Conservation (phyloP, 2,113 vertebrate genomes). For the Nycticorax nycticorax region DNA sequence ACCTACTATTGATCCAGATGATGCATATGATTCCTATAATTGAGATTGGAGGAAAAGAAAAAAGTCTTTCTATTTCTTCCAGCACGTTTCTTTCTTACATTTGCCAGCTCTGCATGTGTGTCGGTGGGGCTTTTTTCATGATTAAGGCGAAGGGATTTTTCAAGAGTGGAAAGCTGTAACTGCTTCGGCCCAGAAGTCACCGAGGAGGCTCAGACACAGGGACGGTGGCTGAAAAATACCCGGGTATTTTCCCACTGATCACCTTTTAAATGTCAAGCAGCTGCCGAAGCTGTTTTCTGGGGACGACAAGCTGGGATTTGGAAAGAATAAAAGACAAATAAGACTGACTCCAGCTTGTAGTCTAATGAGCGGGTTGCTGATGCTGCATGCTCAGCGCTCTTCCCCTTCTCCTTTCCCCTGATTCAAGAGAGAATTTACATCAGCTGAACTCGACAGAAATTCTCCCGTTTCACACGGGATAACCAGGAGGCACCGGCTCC, state of each 20-base stretch:
- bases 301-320: background rate
- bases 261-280: fast-evolving
- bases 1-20: background rate
- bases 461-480: background rate
- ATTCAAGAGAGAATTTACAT: background rate
- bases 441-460: background rate
- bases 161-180: background rate
- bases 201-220: background rate
- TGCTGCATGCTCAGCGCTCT: background rate
- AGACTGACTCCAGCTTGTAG: background rate
- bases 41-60: background rate
- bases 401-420: background rate
- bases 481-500: background rate
- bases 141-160: background rate
- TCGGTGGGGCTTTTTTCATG: fast-evolving
- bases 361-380: fast-evolving
- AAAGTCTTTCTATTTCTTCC: background rate
- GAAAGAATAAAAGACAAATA: background rate
- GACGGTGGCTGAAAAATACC: background rate
- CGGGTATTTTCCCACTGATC: background rate
- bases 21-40: background rate
- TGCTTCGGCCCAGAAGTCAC: background rate
- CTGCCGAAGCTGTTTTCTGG: background rate
- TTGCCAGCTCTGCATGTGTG: background rate
- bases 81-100: background rate